These are phyloP conservation scores for Spermophilus dauricus DNA, from an alignment of 2,113 vertebrate genomes.

Conservation along the genomic window DNA sequence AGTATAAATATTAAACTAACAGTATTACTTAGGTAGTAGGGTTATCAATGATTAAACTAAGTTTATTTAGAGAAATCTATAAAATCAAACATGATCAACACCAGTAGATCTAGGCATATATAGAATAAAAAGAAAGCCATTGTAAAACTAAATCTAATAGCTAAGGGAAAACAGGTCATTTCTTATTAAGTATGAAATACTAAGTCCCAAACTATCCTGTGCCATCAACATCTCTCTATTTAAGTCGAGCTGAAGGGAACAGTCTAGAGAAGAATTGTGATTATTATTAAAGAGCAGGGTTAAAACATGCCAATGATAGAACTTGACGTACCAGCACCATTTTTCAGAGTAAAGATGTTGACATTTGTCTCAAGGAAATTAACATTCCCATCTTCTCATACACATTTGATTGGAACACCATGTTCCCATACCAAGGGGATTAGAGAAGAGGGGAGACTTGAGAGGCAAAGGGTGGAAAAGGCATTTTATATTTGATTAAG, in stretches of 20 bases:
- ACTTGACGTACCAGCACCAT: not conserved
- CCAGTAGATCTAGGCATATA: not conserved
- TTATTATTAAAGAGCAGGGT: not conserved
- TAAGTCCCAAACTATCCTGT: constrained; percentile 2
- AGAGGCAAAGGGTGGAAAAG: not conserved
- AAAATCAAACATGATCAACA: not conserved
- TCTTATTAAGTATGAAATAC: not conserved
- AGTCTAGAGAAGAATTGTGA: not conserved
- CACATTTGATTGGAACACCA: constrained; percentile 15
- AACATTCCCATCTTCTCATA: constrained; percentile 21
- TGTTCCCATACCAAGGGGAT: not conserved
- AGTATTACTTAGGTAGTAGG: not conserved
- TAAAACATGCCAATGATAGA: constrained; percentile 1
- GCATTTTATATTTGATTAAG: constrained; percentile 37
- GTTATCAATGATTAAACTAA: not conserved
- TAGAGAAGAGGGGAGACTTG: not conserved
- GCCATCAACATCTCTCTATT: constrained; percentile 20
- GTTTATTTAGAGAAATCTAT: constrained; percentile 26
- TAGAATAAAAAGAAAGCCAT: not conserved
- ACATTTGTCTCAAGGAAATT: constrained; percentile 64
- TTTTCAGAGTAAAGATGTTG: constrained; percentile 60
- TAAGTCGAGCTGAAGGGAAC: not conserved
- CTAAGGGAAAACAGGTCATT: not conserved
- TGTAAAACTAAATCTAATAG: not conserved
- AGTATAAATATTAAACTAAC: not conserved